Base-by-base conservation (phyloP, 2,113 vertebrate species). In the Cephalopterus ornatus region DNA sequence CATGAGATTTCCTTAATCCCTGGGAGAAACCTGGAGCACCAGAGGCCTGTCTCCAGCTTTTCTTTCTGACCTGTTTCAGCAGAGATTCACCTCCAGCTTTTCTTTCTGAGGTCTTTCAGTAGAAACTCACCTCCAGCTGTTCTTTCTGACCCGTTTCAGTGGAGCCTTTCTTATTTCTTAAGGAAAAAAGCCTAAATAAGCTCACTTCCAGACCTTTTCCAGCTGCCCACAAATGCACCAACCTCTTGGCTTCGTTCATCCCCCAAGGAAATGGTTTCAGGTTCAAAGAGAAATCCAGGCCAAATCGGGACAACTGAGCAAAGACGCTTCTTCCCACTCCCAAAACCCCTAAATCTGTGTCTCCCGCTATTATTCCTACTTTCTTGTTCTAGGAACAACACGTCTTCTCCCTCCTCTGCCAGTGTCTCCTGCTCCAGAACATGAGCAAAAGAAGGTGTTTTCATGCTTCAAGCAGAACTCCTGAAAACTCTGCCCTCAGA, bases 341-440 rank as follows among this genome's bases (percentile, higher is more conserved):
- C 22, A 32, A 67, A 46, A 27, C 0, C 8, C 26, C 32, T 50
- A 55, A 70, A 30, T 30, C 56, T 53, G 8, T 1, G 2, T 33
- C 27, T 65, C 26, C 44, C 49, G 49, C 35, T 41, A 3, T 41
- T 42, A 26, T 27, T 49, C 22, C 65, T 22, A 8, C 14, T 5
- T 55, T 55, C n/a, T 71, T 58, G 27, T 46, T 55, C 52, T 14
- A 42, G 47, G 49, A 71, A 63, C 8, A 14, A 28, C n/a, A 9
- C 2, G 4, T 50, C 37, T 84, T 55, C 56, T 63, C 30, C 47
- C 12, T 63, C 35, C 28, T 50, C 72, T 68, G n/a, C 39, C 39
- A 4, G 22, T 66, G 17, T 50, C 22, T 42, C 52, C 79, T 53
- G 28, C 71, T 65, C 17, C 42, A 11, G 42, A 73, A 27, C 44